phyloP scores from a whole-genome alignment of 2,113 vertebrate species.

The Pyrgilauda ruficollis region DNA sequence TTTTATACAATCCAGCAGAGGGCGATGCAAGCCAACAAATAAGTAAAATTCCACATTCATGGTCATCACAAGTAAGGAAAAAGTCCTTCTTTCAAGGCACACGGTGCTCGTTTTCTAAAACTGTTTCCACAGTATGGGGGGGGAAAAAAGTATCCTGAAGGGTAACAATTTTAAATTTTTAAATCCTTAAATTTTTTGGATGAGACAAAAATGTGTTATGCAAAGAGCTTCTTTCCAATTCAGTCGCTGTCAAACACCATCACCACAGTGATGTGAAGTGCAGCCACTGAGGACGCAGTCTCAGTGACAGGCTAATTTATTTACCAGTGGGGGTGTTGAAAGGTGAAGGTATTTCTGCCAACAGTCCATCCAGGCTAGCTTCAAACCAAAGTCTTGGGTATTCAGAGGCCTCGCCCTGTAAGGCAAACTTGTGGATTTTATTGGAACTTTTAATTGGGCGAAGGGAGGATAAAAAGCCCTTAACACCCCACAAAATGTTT shows the following conservation, averaged over 20 bases:
- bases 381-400: not conserved
- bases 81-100: not conserved
- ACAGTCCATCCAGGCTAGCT: not conserved
- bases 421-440: not conserved
- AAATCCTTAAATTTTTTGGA: not conserved
- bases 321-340: not conserved
- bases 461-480: not conserved
- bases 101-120: not conserved
- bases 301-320: not conserved
- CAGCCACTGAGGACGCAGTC: not conserved
- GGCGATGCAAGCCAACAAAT: constrained; percentile 45
- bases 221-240: not conserved
- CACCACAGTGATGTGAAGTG: no score
- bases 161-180: not conserved
- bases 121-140: not conserved
- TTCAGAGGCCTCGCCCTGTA: accelerated
- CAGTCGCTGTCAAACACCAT: not conserved
- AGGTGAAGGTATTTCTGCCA: not conserved
- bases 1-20: not conserved
- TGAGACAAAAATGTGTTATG: not conserved
- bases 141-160: not conserved
- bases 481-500: not conserved
- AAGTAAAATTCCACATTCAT: accelerated
- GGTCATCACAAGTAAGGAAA: accelerated
- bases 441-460: not conserved